Percentiles rank a stretch among this genome's conserved stretches.
Conservation (phyloP, 2,113 vertebrate genomes). For the Ahaetulla prasina region DNA sequence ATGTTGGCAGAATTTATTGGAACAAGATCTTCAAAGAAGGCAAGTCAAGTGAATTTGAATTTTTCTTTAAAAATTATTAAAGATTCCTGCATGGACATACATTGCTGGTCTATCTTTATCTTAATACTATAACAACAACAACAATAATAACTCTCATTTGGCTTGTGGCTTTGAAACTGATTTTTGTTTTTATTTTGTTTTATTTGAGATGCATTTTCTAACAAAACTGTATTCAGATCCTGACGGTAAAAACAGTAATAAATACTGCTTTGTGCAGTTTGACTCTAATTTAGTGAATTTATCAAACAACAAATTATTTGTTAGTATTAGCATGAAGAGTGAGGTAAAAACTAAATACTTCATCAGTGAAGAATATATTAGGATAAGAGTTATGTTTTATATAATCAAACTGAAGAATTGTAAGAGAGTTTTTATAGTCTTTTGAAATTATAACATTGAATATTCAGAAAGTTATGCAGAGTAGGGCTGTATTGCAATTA, state of each 20-base stretch:
- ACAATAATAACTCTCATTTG: not conserved
- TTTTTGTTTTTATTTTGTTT: not conserved
- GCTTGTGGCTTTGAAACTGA: not conserved
- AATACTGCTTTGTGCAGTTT: not conserved
- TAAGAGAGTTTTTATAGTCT: not conserved
- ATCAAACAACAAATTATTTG: not conserved
- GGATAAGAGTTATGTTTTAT: not conserved
- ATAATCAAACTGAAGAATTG: not conserved
- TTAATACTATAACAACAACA: not conserved
- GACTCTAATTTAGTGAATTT: not conserved
- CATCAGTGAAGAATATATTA: not conserved
- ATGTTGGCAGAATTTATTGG: constrained; percentile 90
- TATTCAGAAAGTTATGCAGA: not conserved
- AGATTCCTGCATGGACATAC: not conserved
- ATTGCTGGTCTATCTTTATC: not conserved
- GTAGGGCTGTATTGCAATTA: not conserved
- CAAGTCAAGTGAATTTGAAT: constrained; percentile 50
- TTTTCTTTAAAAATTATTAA: not conserved
- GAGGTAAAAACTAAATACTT: not conserved
- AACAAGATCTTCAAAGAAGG: constrained; percentile 89
- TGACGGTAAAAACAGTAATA: not conserved
- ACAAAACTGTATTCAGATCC: not conserved
- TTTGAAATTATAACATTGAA: not conserved
- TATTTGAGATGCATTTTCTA: not conserved
- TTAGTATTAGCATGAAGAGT: not conserved